Evolutionary conservation across 2,113 vertebrate species (phyloP).

Genomic region (Tonatia bakeri): DNA sequence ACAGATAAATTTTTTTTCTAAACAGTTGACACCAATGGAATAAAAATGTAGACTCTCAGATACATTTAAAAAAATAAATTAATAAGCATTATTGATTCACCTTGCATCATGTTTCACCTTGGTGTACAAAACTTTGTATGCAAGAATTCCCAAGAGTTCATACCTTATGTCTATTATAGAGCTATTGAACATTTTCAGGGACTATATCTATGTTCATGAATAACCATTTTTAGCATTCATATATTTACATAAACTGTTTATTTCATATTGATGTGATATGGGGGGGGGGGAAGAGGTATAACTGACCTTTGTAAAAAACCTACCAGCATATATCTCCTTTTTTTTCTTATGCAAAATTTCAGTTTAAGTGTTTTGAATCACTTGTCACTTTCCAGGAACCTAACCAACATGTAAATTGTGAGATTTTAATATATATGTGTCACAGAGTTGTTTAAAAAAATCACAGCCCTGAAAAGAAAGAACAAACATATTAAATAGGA

Average conservation of each 20-base stretch:
- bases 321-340: not conserved
- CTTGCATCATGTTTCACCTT: not conserved
- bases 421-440: constrained; percentile 59
- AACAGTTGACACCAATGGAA: not conserved
- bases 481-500: constrained; percentile 34
- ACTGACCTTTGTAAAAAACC: not conserved
- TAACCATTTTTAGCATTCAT: constrained; percentile 50
- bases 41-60: not conserved
- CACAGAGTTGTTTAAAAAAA: constrained; percentile 41
- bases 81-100: not conserved
- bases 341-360: constrained; percentile 52
- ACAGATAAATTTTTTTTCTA: not conserved
- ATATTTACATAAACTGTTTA: constrained; percentile 41
- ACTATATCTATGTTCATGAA: constrained; percentile 35
- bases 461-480: constrained; percentile 38
- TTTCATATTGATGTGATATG: constrained; percentile 32
- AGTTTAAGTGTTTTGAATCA: constrained; percentile 62
- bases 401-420: constrained; percentile 63
- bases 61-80: not conserved
- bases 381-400: constrained; percentile 61
- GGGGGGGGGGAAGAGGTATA: not conserved
- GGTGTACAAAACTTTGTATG: not conserved
- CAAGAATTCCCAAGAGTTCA: not conserved
- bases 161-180: not conserved
- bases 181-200: not conserved